Evolutionary conservation across 92 coral and sea anemone genomes (phyloP), one percentile per base, ranked within the genome.

Genomic region (Scolanthus callimorphus): DNA sequence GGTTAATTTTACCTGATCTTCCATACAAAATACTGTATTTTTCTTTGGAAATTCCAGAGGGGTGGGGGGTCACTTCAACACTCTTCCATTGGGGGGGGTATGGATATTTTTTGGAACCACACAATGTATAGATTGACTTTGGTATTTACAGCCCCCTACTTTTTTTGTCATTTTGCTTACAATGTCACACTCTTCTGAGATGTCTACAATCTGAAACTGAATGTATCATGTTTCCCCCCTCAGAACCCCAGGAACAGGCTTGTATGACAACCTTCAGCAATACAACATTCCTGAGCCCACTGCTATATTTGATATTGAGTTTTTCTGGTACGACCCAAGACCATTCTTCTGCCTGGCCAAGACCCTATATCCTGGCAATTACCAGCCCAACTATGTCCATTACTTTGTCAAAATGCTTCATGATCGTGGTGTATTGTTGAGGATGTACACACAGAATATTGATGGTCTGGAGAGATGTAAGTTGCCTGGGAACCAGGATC

Each of bases 291-390:
- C 95, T 24, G 95, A 86, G 22, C 89, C 95, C 20, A 66, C 89
- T 20, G 95, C 95, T 38, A 86, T 86, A 37, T 86, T 86, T 67
- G 95, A 86, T 56, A 48, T 86, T 39, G 95, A 86, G 43, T 86
- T 71, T 65, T 86, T 86, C 71, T 86, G 89, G 95, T 86, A 82
- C 43, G 85, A 86, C 75, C 95, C 95, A 31, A 62, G 88, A 39
- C 95, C 95, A 30, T 86, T 86, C 66, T 86, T 86, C 79, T 86
- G 89, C 58, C 79, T 86, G 60, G 95, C 95, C 51, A 72, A 77
- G 65, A 72, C 85, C 25, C 55, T 82, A 29, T 86, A 86, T 54
- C 95, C 95, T 12, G 95, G 95, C 3, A 86, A 72, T 63, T 86
- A 72, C 79, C 95, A 86, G 53, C 95, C 95, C 43, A 86, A 86